A percentile compares a stretch with the other conserved stretches of the same genome.
These are phyloP conservation scores for Pyrochroa serraticornis DNA, from an alignment of 2,888 invertebrate species.

Conservation along the genomic window DNA sequence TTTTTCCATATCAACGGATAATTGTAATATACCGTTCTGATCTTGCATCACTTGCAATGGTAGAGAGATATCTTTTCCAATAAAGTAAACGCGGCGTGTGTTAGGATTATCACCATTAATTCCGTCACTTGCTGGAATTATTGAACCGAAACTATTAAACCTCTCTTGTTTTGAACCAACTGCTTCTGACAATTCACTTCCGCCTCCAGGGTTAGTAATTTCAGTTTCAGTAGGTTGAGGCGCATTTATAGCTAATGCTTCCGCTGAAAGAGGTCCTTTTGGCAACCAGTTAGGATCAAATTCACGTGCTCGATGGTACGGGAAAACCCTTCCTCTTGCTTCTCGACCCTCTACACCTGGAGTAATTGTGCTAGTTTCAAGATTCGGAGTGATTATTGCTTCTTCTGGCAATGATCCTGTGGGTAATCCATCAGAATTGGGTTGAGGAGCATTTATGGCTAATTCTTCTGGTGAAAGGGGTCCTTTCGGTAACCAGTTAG, in stretches of 20 bases:
- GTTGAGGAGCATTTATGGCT: neutral
- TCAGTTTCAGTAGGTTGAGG: neutral
- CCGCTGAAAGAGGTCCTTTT: too few relatives aligned
- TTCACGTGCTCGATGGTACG: too few relatives aligned
- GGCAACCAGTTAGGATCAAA: too few relatives aligned
- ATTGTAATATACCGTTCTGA: constrained; percentile 49
- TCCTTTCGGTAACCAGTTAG: too few relatives aligned
- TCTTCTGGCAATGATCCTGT: too few relatives aligned
- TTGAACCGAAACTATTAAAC: constrained; percentile 13
- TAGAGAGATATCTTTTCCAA: constrained; percentile 53
- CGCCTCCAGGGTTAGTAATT: neutral
- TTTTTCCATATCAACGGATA: constrained; percentile 53
- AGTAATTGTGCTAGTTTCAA: too few relatives aligned
- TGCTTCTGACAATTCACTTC: neutral
- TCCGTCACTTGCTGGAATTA: constrained; percentile 9
- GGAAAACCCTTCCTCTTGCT: neutral
- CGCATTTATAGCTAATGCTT: neutral
- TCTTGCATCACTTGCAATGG: constrained; percentile 51
- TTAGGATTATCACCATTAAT: neutral
- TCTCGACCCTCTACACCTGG: too few relatives aligned
- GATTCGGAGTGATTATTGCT: too few relatives aligned
- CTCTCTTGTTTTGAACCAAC: neutral
- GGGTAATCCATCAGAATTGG: too few relatives aligned
- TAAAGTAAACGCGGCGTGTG: constrained; percentile 43
- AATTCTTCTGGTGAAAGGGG: neutral